A percentile compares a stretch with the other conserved stretches of the same genome.
phyloP scores from a whole-genome alignment of 2,888 invertebrate species.

The Augochlorella aurata region DNA sequence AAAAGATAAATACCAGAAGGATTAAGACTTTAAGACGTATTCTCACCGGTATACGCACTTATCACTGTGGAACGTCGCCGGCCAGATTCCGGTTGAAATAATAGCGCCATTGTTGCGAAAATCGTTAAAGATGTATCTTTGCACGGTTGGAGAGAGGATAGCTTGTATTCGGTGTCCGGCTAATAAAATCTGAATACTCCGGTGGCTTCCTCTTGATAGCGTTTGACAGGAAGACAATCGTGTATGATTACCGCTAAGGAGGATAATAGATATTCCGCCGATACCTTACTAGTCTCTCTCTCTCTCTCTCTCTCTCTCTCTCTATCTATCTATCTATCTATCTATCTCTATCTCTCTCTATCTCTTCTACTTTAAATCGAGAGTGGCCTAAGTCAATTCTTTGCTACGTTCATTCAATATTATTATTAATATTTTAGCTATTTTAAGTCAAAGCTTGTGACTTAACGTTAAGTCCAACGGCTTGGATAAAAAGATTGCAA shows the following conservation, averaged over 20 bases:
- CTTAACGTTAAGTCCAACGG: no score
- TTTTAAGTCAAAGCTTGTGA: no score
- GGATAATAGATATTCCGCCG: conserved; percentile 60
- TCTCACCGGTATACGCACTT: conserved; percentile 30
- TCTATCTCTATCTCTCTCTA: not conserved
- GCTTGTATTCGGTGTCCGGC: conserved; percentile 48
- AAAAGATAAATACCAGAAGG: conserved; percentile 39
- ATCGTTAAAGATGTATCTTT: conserved; percentile 45
- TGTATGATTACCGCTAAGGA: conserved; percentile 73
- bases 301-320: not conserved
- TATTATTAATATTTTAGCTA: no score
- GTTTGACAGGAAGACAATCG: conserved; percentile 76
- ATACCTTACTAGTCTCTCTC: conserved; percentile 42
- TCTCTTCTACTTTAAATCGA: not conserved
- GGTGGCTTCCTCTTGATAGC: conserved; percentile 69
- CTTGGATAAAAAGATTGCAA: no score
- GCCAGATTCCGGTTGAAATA: conserved; percentile 53
- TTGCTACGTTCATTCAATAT: no score
- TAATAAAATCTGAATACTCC: conserved; percentile 75
- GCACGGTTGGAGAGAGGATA: conserved; percentile 13
- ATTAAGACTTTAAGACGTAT: conserved; percentile 51
- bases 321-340: not conserved
- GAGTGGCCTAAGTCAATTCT: no score
- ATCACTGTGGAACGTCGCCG: conserved; percentile 28
- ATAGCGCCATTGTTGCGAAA: conserved; percentile 63